These are phyloP conservation scores for Anabas testudineus DNA, from an alignment of 2,797 vertebrate genomes.

Conservation along the genomic window DNA sequence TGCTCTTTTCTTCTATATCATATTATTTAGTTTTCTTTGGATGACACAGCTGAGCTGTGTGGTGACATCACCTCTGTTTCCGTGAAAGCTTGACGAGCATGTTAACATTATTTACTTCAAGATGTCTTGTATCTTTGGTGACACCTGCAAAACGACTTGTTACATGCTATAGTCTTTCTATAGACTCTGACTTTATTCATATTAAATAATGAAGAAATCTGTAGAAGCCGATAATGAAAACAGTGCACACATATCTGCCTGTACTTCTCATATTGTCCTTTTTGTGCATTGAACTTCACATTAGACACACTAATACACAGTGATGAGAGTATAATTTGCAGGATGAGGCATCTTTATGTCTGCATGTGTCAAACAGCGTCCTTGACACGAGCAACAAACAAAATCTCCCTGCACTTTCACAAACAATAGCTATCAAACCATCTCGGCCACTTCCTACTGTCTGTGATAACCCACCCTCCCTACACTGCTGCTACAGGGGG, in stretches of 20 bases:
- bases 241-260: not conserved
- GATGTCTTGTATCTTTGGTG: too few relatives aligned
- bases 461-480: slow-evolving; percentile 51
- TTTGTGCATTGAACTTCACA: not conserved
- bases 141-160: too few relatives aligned
- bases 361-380: slow-evolving; percentile 31
- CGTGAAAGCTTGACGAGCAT: too few relatives aligned
- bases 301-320: not conserved
- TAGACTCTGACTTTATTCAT: too few relatives aligned
- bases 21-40: too few relatives aligned
- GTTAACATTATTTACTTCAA: too few relatives aligned
- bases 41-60: too few relatives aligned
- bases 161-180: too few relatives aligned
- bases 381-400: slow-evolving; percentile 48
- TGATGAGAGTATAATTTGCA: not conserved
- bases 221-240: not conserved
- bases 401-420: slow-evolving; percentile 44
- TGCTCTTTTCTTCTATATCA: too few relatives aligned
- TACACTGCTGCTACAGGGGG: slow-evolving; percentile 53
- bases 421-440: slow-evolving; percentile 74
- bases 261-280: not conserved
- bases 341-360: not conserved
- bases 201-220: not conserved
- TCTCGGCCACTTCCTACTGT: slow-evolving; percentile 67
- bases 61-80: too few relatives aligned